Conservation (phyloP, 2,888 invertebrate species). For the Teleiodes luculella region DNA sequence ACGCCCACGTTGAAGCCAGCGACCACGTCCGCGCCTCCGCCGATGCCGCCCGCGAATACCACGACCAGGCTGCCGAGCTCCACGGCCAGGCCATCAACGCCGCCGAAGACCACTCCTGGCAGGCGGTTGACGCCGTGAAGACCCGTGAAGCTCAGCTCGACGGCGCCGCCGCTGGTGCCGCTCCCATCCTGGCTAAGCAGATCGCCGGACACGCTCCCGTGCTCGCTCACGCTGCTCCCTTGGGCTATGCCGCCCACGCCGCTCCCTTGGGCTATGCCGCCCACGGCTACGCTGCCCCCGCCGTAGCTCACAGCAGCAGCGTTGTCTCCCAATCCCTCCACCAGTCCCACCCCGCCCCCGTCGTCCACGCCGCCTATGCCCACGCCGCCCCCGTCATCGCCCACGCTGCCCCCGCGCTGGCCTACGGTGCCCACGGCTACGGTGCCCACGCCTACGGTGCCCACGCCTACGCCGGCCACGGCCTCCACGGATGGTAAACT, state of each 20-base stretch:
- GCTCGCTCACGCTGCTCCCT: slow-evolving; percentile 25
- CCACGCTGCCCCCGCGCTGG: slow-evolving; percentile 27
- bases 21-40: slow-evolving; percentile 70
- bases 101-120: slow-evolving; percentile 72
- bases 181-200: slow-evolving; percentile 67
- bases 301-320: slow-evolving; percentile 37
- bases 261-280: slow-evolving; percentile 32
- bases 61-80: slow-evolving; percentile 69
- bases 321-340: slow-evolving; percentile 57
- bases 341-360: slow-evolving; percentile 62
- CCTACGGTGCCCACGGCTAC: slow-evolving; percentile 25
- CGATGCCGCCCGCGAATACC: slow-evolving; percentile 63
- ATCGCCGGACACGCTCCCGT: slow-evolving; percentile 53
- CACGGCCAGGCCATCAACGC: slow-evolving; percentile 70
- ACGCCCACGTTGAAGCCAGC: slow-evolving; percentile 65
- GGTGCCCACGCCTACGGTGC: slow-evolving; percentile 28
- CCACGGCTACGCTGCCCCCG: slow-evolving; percentile 33
- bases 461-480: slow-evolving; percentile 27
- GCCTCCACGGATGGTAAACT: slow-evolving; percentile 65
- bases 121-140: slow-evolving; percentile 66
- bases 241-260: slow-evolving; percentile 35
- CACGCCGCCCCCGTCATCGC: slow-evolving; percentile 53
- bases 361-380: slow-evolving; percentile 42
- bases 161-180: slow-evolving; percentile 69
- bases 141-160: slow-evolving; percentile 66